A percentile compares a stretch with the other conserved stretches of the same genome.
These are phyloP conservation scores for Pao palembangensis DNA, from an alignment of 2,113 vertebrate genomes.

Conservation along the genomic window DNA sequence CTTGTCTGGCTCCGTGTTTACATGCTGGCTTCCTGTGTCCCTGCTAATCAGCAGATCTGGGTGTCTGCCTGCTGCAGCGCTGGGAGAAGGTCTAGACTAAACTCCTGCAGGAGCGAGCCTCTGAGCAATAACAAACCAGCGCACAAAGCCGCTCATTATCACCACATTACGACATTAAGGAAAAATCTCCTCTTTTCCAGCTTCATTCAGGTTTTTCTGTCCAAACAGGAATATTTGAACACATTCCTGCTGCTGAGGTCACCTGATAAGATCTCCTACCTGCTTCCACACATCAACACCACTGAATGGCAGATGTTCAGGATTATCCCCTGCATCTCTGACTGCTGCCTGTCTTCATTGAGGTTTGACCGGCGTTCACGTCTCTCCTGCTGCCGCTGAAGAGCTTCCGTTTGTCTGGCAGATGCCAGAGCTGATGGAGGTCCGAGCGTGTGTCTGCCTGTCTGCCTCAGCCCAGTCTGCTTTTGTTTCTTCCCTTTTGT, in stretches of 20 bases:
- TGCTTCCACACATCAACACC: not conserved
- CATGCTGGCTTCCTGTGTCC: constrained; percentile 64
- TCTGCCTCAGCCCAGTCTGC: constrained; percentile 29
- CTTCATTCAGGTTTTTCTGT: not conserved
- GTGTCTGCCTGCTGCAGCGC: constrained; percentile 51
- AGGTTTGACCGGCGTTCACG: constrained; percentile 39
- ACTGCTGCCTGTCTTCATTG: constrained; percentile 27
- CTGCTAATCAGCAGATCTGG: constrained; percentile 64
- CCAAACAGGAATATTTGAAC: not conserved
- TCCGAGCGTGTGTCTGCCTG: constrained; percentile 47
- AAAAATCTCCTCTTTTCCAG: constrained; percentile 17
- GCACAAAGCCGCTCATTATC: constrained; percentile 44
- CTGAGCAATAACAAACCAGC: constrained; percentile 58
- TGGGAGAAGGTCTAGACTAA: constrained; percentile 58
- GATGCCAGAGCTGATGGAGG: constrained; percentile 51
- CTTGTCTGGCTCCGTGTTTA: constrained; percentile 57
- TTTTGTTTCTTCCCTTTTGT: constrained; percentile 41
- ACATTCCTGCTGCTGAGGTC: not conserved
- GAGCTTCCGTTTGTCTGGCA: constrained; percentile 47
- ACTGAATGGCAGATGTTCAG: not conserved
- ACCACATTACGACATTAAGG: constrained; percentile 19
- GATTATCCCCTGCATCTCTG: constrained; percentile 28
- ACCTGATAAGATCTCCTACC: not conserved
- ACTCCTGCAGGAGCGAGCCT: constrained; percentile 47
- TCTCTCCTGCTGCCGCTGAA: constrained; percentile 7